Conservation (phyloP, 2,797 vertebrate species). For the Onychomys arenicola region DNA sequence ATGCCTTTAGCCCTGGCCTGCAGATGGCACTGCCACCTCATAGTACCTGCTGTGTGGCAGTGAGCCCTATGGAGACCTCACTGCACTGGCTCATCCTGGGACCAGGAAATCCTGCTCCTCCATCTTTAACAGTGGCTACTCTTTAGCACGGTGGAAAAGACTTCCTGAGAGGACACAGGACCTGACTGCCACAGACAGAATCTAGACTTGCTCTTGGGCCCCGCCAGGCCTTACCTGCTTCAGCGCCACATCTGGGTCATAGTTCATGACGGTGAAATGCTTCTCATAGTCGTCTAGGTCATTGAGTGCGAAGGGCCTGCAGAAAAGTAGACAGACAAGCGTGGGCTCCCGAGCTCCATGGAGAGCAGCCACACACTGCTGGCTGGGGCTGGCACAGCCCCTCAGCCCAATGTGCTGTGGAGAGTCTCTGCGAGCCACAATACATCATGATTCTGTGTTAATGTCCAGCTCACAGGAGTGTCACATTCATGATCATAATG, state of each 20-base stretch:
- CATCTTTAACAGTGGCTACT: neutral
- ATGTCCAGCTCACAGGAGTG: no score
- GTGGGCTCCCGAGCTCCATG: neutral
- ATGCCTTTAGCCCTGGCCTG: neutral
- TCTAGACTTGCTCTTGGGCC: rapidly evolving
- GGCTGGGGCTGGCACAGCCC: neutral
- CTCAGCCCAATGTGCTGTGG: rapidly evolving
- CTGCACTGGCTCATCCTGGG: neutral
- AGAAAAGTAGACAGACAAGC: neutral
- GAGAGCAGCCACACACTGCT: rapidly evolving
- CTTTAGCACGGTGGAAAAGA: rapidly evolving
- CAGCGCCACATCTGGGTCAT: slow-evolving; percentile 89
- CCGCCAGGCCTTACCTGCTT: slow-evolving; percentile 91
- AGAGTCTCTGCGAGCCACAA: rapidly evolving
- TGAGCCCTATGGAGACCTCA: no score
- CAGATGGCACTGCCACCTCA: rapidly evolving
- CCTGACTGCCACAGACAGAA: neutral
- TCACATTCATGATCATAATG: neutral
- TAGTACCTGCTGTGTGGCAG: neutral
- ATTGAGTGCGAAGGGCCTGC: slow-evolving; percentile 93
- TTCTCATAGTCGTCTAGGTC: slow-evolving; percentile 97
- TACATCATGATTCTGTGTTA: rapidly evolving
- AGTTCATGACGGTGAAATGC: slow-evolving; percentile 99
- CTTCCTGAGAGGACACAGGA: neutral
- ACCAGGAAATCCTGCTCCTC: neutral